Evolutionary conservation across 2,113 vertebrate species (phyloP), one percentile per base, ranked within the genome.

Genomic region (Chinchilla lanigera): DNA sequence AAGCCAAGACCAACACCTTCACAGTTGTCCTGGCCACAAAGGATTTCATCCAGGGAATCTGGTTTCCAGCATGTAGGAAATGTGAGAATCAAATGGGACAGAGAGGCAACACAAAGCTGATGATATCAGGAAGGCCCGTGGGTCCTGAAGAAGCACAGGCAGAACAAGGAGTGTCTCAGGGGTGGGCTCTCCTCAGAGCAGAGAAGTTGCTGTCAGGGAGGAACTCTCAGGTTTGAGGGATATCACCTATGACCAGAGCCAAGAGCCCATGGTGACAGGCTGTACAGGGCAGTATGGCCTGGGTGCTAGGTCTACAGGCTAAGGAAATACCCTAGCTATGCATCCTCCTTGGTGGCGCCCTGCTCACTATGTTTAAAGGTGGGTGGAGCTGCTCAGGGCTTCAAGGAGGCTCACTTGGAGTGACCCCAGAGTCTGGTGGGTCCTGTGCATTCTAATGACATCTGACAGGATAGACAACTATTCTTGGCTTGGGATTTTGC

Each of bases 351-450:
- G 33, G 22, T 17, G 19, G 11, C n/a, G 20, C 30, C 60, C 30
- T 80, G 30, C 38, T 56, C 38, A 69, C 30, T 13, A 20, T 44
- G 1, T 19, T 26, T 33, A 65, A 19, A 63, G 11, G 8, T 54
- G 69, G 38, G 19, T 20, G 24, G 24, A 41, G 24, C 16, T 86
- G 10, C 71, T 38, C 30, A 63, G 41, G 35, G 80, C 35, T 47
- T 26, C 35, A 58, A 58, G 24, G 38, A 3, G 41, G 41, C 54
- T 92, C 81, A 17, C 38, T 44, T 44, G 71, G 33, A 3, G 69
- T 38, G 35, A 16, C 33, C 5, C 3, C 0, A 6, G 16, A 81
- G 14, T 22, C 30, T 0, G 85, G 30, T 19, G 17, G 30, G 11
- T 28, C 4, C 35, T 67, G 35, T 4, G 38, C 22, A 33, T 67